These are phyloP conservation scores for Eupithecia pulchellata DNA, from an alignment of 2,888 invertebrate genomes.

Conservation along the genomic window DNA sequence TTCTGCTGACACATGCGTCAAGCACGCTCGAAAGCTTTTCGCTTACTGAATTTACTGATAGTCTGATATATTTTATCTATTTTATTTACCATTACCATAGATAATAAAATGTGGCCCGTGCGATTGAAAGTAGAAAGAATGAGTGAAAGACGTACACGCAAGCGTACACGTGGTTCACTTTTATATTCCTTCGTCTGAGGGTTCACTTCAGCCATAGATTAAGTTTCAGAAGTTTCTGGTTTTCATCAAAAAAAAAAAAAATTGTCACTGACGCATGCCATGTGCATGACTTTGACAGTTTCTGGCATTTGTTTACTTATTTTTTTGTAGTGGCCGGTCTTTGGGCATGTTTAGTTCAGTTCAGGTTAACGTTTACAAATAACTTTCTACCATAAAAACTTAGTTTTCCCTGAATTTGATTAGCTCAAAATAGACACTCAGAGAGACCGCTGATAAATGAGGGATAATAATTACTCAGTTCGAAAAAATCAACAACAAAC, in stretches of 20 bases:
- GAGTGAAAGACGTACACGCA: not conserved
- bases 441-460: too few species aligned
- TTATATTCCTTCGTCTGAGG: too few species aligned
- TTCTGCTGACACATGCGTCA: not conserved
- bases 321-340: not conserved
- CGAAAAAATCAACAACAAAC: not conserved
- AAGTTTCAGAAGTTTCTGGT: too few species aligned
- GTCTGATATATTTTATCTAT: too few species aligned
- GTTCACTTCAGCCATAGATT: too few species aligned
- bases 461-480: too few species aligned
- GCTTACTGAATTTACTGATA: conserved; percentile 5
- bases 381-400: not conserved
- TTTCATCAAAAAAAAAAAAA: too few species aligned
- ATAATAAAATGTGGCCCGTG: not conserved
- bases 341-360: too few species aligned
- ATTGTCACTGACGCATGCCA: too few species aligned
- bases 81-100: conserved; percentile 1
- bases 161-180: too few species aligned
- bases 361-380: too few species aligned
- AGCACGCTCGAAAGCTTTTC: not conserved
- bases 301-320: not conserved
- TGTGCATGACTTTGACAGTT: not conserved
- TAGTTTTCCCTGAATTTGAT: not conserved
- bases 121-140: not conserved
- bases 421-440: not conserved